Evolutionary conservation across 2,888 invertebrate genomes (phyloP).

Genomic region (Koerneria pararmatus): DNA sequence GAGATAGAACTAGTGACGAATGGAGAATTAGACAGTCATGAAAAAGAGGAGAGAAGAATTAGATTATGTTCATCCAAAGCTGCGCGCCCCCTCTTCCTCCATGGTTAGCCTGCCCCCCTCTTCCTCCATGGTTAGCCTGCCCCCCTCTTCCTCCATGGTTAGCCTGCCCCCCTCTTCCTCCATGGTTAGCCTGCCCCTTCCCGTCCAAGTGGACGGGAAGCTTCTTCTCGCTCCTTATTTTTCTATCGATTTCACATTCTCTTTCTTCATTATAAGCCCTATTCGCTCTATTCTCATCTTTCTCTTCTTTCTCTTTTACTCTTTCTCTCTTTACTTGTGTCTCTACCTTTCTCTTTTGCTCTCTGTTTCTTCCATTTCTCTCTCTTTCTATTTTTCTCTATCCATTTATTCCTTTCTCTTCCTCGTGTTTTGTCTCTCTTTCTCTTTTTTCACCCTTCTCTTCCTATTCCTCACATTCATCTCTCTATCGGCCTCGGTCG

Average conservation of each 20-base stretch:
- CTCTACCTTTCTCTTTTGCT: neutral
- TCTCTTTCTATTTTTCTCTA: neutral
- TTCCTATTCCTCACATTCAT: neutral
- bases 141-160: no score
- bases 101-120: conserved; percentile 8
- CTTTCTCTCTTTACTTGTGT: neutral
- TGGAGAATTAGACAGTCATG: no score
- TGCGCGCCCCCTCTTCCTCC: conserved; percentile 1
- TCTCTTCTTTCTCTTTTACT: neutral
- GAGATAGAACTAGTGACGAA: no score
- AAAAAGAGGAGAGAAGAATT: no score
- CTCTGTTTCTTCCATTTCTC: neutral
- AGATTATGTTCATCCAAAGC: no score
- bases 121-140: conserved; percentile 17
- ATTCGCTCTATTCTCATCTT: no score
- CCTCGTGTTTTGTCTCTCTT: neutral
- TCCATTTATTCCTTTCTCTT: neutral
- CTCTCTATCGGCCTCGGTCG: neutral
- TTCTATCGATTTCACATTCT: neutral
- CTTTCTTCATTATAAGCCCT: neutral
- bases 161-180: no score
- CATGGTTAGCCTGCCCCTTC: neutral
- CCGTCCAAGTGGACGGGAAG: neutral
- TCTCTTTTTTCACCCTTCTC: neutral
- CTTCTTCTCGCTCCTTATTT: neutral